Evolutionary conservation across 1,140 invertebrate species (phyloP), one percentile per base, ranked within the genome.

Genomic region (Pentalonia nigronervosa): DNA sequence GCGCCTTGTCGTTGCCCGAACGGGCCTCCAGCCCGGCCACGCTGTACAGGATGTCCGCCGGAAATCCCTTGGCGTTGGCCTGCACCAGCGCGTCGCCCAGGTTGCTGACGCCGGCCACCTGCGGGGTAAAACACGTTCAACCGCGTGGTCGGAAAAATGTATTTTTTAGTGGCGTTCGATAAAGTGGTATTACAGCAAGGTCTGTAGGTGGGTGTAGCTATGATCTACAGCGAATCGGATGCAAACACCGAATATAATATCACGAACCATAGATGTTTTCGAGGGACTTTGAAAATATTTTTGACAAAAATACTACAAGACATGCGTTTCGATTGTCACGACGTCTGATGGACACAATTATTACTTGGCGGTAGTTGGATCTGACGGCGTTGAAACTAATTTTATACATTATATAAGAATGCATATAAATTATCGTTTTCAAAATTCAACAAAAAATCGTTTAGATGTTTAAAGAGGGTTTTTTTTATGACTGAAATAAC

Each of bases 61-160:
- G 90, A 36, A 92, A 92, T 4, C 90, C 90, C 50, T 92, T 81
- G n/a, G 90, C 17, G 41, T 92, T 92, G n/a, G 90, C 90, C 4
- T 92, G n/a, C 30, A 92, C 67, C 7, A 92, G n/a, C 6, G 90
- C 90, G 8, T 92, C 90, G 7, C 67, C 90, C 6, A 92, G n/a
- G 60, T 36, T 92, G 56, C 48, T 53, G 47, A 76, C 60, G 1
- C 48, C 48, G 21, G 34, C 34, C 23, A 34, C 87, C 87, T 53
- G 14, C 14, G n/a, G 60, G 60, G 4, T 6, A 14, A 76, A 76
- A 67, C n/a, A n/a, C 30, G n/a, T 67, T n/a, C 4, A 76, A 76
- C n/a, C 0, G 11, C 3, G 11, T 76, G 30, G 7, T n/a, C n/a
- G 6, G n/a, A n/a, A 76, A 76, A 67, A n/a, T n/a, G 6, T 17